Evolutionary conservation across 2,888 invertebrate genomes (phyloP), one percentile per base, ranked within the genome.

Genomic region (Rutpela maculata): DNA sequence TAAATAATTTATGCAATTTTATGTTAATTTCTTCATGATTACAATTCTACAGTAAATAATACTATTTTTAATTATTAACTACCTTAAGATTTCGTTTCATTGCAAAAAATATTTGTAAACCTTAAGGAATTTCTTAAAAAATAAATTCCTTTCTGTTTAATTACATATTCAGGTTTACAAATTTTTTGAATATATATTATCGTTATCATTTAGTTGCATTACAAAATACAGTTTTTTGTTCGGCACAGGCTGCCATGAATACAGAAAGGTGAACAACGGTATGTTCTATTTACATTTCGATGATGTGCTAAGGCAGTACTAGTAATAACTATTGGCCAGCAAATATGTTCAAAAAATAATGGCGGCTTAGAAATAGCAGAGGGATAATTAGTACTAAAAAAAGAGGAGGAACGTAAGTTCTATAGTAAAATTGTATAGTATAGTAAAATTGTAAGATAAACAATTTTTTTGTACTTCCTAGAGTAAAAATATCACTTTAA

Each of bases 1-100:
- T 67, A 76, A 75, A 55, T 22, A 12, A 17, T 50, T 67, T 71
- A 67, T 65, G 75, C 43, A 76, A 71, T 60, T 59, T 50, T 56
- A 76, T 76, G 50, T 22, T 56, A 59, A 76, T 71, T 76, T 76
- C 71, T 60, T 76, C 62, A 72, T 62, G 68, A 71, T 57, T 76
- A 57, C 57, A 74, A 43, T 59, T 74, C 22, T 26, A 19, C 59
- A 67, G 50, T 65, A 67, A 74, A 67, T 74, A 50, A 74, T 74
- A 65, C 19, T 70, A 70, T 62, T 60, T 70, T 22, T 43, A 35
- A 35, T 57, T 57, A 57, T 69, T 57, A 69, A 69, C 31, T 65
- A 22, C 19, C 26, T 26, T 68, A 35, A 59, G 57, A 69, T 59
- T 69, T 69, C 57, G 38, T 69, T 59, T 59, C 59, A n/a, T 31